A percentile compares a stretch with the other conserved stretches of the same genome.
Conservation (phyloP, 2,113 vertebrate genomes). For the Prionailurus bengalensis region DNA sequence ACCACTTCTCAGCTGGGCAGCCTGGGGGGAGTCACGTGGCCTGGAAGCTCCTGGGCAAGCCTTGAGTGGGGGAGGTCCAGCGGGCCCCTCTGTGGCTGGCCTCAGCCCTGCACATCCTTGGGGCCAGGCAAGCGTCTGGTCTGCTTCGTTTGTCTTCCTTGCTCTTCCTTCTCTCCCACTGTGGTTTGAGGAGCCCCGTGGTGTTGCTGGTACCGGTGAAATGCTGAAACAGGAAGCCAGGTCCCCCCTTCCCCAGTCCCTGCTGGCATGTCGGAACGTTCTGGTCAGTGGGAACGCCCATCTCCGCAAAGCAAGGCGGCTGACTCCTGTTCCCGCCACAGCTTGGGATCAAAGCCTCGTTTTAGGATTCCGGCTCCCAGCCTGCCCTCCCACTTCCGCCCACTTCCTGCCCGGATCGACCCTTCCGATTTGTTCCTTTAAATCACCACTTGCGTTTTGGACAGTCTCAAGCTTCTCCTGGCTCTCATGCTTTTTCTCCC, state of each 20-base stretch:
- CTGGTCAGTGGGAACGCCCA: accelerated
- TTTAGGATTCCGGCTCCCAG: neutral
- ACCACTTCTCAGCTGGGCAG: neutral
- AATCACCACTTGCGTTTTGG: neutral
- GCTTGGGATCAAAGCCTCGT: neutral
- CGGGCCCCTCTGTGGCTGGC: neutral
- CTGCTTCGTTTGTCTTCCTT: neutral
- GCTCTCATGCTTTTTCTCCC: neutral
- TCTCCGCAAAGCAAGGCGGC: neutral
- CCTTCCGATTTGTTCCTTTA: neutral
- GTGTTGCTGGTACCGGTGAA: neutral
- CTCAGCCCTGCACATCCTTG: neutral
- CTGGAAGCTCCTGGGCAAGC: neutral
- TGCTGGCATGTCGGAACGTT: neutral
- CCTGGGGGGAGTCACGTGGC: neutral
- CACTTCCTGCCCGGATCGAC: neutral
- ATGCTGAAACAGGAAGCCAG: neutral
- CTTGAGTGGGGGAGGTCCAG: neutral
- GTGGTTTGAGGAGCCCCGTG: neutral
- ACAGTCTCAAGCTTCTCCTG: neutral
- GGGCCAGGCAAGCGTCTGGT: neutral
- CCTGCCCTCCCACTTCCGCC: neutral
- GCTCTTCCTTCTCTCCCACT: neutral
- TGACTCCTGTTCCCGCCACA: accelerated
- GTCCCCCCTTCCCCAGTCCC: neutral